These are phyloP conservation scores for Criorhina ranunculi DNA, from an alignment of 2,888 invertebrate genomes.

Conservation along the genomic window DNA sequence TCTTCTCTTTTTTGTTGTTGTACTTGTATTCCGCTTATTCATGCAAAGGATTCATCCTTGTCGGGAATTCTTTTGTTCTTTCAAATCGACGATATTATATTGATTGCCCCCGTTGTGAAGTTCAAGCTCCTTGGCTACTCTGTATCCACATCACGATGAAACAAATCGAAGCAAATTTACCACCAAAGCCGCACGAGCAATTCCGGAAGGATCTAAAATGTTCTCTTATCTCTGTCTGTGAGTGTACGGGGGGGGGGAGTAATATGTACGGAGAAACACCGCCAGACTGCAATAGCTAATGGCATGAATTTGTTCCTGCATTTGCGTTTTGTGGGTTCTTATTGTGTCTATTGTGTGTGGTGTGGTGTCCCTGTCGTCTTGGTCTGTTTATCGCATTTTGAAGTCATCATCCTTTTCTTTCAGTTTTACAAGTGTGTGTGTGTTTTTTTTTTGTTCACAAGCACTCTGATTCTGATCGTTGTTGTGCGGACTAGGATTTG, in stretches of 20 bases:
- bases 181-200: slow-evolving; percentile 75
- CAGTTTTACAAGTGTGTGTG: background rate
- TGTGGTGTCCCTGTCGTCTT: slow-evolving; percentile 29
- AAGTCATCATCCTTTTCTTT: slow-evolving; percentile 40
- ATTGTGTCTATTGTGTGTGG: slow-evolving; percentile 37
- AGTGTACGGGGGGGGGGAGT: background rate
- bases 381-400: slow-evolving; percentile 61
- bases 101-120: slow-evolving; percentile 67
- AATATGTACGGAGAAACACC: background rate
- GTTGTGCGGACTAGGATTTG: slow-evolving; percentile 65
- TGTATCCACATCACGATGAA: slow-evolving; percentile 73
- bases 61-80: slow-evolving; percentile 69
- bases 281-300: slow-evolving; percentile 64
- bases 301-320: slow-evolving; percentile 54
- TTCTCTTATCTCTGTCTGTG: slow-evolving; percentile 17
- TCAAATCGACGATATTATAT: slow-evolving; percentile 66
- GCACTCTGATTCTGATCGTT: slow-evolving; percentile 63
- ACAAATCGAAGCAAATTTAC: slow-evolving; percentile 77
- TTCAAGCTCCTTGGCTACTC: slow-evolving; percentile 69
- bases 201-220: slow-evolving; percentile 67
- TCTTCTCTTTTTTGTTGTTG: background rate
- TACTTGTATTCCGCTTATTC: slow-evolving; percentile 31
- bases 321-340: slow-evolving; percentile 58
- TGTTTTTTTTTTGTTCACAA: slow-evolving; percentile 24
- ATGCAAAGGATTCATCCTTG: slow-evolving; percentile 59